Evolutionary conservation across 2,113 vertebrate species (phyloP).

Genomic region (Myotis brandtii): DNA sequence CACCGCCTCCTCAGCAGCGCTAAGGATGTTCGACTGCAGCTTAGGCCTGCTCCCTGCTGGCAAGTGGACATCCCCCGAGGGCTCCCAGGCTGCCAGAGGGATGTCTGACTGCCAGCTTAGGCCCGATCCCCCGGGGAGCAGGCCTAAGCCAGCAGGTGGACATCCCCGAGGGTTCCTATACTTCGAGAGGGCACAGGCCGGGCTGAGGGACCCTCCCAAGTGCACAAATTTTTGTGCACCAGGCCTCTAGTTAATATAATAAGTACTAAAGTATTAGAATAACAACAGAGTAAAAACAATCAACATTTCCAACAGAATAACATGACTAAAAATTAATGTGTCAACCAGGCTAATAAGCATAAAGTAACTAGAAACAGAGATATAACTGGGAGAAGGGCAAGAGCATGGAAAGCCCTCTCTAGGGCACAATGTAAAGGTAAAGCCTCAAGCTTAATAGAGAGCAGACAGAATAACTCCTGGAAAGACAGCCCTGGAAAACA

Average conservation of each 20-base stretch:
- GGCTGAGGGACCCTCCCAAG: no score
- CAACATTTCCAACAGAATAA: neutral
- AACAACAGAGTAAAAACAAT: neutral
- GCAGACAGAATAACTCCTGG: neutral
- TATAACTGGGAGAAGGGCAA: neutral
- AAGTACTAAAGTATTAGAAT: neutral
- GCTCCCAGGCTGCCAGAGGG: no score
- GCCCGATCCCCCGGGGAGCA: no score
- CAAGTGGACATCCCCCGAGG: no score
- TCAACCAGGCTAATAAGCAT: neutral
- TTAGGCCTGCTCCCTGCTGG: no score
- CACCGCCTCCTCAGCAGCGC: no score
- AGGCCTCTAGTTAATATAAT: neutral
- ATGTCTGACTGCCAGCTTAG: no score
- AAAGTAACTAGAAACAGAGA: neutral
- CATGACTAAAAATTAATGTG: neutral
- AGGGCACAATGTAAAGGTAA: neutral
- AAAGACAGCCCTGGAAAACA: neutral
- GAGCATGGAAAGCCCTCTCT: neutral
- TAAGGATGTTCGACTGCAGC: no score
- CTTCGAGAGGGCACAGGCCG: no score
- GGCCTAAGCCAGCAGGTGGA: no score
- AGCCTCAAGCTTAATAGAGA: neutral
- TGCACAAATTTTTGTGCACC: no score
- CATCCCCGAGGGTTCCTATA: no score